Evolutionary conservation across 2,113 vertebrate species (phyloP).

Genomic region (Macrotis lagotis): DNA sequence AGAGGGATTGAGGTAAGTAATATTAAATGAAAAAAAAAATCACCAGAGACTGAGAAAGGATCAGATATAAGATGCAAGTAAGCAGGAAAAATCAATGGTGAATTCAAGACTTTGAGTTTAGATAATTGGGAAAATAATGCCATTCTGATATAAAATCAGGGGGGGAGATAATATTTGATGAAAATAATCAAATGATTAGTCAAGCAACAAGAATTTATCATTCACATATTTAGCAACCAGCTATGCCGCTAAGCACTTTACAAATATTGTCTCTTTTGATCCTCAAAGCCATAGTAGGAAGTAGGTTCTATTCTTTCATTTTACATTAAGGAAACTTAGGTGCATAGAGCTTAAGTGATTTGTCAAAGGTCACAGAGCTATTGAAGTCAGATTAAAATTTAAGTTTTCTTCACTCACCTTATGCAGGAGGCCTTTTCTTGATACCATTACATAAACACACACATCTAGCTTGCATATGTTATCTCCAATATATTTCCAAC

Average conservation of each 20-base stretch:
- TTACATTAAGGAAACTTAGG: neutral
- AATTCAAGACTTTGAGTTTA: neutral
- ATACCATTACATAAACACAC: too few relatives aligned
- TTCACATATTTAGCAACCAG: neutral
- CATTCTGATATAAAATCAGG: neutral
- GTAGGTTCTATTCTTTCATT: neutral
- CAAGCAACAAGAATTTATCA: neutral
- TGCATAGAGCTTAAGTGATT: neutral
- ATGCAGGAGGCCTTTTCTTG: neutral
- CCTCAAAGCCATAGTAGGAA: neutral
- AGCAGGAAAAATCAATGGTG: neutral
- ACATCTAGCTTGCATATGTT: too few relatives aligned
- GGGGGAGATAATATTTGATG: neutral
- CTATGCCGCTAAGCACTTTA: neutral
- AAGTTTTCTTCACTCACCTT: neutral
- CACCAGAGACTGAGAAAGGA: neutral
- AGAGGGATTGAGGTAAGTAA: neutral
- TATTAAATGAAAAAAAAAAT: neutral
- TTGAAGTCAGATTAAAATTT: neutral
- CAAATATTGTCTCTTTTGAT: neutral
- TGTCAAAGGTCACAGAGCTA: neutral
- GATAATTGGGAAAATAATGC: neutral
- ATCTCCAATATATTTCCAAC: neutral
- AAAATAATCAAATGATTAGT: neutral
- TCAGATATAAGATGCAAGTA: neutral